phyloP scores from a whole-genome alignment of 2,888 invertebrate species.

The Hoplodrina blanda region DNA sequence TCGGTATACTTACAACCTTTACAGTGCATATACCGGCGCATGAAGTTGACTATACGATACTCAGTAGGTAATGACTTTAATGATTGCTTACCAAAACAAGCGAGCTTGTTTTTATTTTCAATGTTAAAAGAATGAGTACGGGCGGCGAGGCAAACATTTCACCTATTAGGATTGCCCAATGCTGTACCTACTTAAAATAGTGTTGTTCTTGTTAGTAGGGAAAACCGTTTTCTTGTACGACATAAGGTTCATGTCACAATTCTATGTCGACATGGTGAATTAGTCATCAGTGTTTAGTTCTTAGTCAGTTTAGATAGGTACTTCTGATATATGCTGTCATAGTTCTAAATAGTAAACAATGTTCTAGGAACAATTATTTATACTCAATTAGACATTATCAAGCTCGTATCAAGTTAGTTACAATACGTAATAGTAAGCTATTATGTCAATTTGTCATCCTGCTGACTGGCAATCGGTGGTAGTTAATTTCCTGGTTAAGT shows the following conservation, averaged over 20 bases:
- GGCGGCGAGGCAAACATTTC: constrained; percentile 23
- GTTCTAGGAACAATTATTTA: constrained; percentile 10
- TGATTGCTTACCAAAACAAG: constrained; percentile 12
- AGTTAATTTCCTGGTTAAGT: constrained; percentile 32
- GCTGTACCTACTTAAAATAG: constrained; percentile 38
- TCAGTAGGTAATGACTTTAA: constrained; percentile 8
- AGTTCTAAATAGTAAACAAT: constrained; percentile 14
- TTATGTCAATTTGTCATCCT: constrained; percentile 27
- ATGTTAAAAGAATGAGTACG: constrained; percentile 25
- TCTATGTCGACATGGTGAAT: constrained; percentile 35
- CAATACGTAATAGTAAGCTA: constrained; percentile 8
- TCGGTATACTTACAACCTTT: no score
- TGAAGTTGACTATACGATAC: background rate
- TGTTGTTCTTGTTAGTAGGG: constrained; percentile 22
- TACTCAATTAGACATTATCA: constrained; percentile 27
- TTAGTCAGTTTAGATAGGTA: constrained; percentile 18
- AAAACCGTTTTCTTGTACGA: constrained; percentile 52
- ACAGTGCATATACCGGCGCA: no score
- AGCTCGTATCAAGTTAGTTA: constrained; percentile 26
- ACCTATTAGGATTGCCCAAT: constrained; percentile 53
- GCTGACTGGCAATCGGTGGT: constrained; percentile 21
- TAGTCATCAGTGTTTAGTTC: constrained; percentile 32
- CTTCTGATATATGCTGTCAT: constrained; percentile 8
- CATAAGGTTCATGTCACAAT: constrained; percentile 36
- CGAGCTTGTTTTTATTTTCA: constrained; percentile 28